Conservation (phyloP, 2,888 invertebrate species). For the Hermodice carunculata region DNA sequence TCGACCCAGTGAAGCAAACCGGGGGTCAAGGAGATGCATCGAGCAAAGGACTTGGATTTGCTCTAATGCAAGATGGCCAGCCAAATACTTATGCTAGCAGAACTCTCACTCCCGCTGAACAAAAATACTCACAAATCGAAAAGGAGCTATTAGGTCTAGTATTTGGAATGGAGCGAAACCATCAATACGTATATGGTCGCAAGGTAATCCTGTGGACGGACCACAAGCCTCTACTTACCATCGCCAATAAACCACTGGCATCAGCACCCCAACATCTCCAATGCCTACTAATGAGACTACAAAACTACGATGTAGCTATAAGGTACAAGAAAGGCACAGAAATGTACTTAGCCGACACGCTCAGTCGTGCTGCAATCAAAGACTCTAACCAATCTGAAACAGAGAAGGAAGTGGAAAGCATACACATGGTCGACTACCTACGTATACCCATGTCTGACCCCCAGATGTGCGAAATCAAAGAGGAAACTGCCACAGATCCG, state of each 20-base stretch:
- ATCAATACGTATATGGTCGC: conserved; percentile 25
- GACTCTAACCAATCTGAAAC: too few relatives aligned
- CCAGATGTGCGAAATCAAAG: too few relatives aligned
- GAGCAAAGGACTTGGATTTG: conserved; percentile 14
- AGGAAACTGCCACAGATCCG: too few relatives aligned
- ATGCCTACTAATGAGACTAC: conserved; percentile 11
- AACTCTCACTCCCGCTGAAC: conserved; percentile 19
- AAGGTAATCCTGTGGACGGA: conserved; percentile 17
- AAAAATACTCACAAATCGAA: conserved; percentile 24
- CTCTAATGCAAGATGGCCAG: conserved; percentile 12
- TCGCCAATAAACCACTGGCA: conserved; percentile 15
- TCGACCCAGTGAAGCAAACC: conserved; percentile 11
- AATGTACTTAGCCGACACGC: too few relatives aligned
- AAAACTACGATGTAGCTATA: too few relatives aligned
- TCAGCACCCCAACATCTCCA: conserved; percentile 24
- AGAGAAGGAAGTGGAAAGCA: too few relatives aligned
- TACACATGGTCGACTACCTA: too few relatives aligned
- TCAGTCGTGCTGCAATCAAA: too few relatives aligned
- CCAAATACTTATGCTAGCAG: conserved; percentile 22
- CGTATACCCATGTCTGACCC: too few relatives aligned
- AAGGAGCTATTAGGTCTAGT: conserved; percentile 22
- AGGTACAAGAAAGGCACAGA: too few relatives aligned
- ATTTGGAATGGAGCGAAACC: conserved; percentile 19
- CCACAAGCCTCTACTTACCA: conserved; percentile 23
- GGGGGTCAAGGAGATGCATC: conserved; percentile 19